Percentiles rank a stretch among this genome's conserved stretches.
phyloP scores from a whole-genome alignment of 2,113 vertebrate species.

The Irena cyanogastra region DNA sequence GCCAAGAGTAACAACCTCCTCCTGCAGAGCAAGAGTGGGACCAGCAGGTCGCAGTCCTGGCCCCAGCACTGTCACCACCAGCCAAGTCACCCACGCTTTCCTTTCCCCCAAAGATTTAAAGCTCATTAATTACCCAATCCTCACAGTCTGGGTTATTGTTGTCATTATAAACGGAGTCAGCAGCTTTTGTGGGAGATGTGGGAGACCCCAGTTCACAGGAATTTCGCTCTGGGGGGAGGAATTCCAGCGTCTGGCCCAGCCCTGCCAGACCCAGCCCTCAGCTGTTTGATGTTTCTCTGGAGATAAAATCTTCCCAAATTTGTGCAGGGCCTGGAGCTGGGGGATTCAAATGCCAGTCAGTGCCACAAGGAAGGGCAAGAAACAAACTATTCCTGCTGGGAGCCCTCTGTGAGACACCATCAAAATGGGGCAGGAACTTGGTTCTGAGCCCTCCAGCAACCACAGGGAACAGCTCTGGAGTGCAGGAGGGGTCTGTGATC shows the following conservation, averaged over 20 bases:
- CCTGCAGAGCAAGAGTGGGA: neutral
- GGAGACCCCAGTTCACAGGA: slow-evolving; percentile 15
- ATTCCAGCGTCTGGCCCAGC: neutral
- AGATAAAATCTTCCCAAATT: neutral
- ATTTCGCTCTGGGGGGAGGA: neutral
- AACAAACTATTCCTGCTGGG: neutral
- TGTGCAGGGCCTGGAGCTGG: neutral
- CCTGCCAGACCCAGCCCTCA: neutral
- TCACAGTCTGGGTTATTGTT: neutral
- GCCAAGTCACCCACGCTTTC: neutral
- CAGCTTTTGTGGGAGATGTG: slow-evolving; percentile 35
- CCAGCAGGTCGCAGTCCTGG: neutral
- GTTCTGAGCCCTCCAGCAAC: neutral
- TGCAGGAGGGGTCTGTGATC: neutral
- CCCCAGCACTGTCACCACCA: neutral
- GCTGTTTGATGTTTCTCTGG: neutral
- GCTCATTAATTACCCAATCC: neutral
- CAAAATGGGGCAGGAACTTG: neutral
- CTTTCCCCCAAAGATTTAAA: neutral
- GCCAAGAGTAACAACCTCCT: neutral
- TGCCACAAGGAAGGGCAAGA: neutral
- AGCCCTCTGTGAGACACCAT: neutral
- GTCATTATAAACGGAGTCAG: neutral
- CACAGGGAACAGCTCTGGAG: neutral
- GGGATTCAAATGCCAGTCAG: neutral